Evolutionary conservation across 2,888 invertebrate genomes (phyloP).

Genomic region (Metopia argyrocephala): DNA sequence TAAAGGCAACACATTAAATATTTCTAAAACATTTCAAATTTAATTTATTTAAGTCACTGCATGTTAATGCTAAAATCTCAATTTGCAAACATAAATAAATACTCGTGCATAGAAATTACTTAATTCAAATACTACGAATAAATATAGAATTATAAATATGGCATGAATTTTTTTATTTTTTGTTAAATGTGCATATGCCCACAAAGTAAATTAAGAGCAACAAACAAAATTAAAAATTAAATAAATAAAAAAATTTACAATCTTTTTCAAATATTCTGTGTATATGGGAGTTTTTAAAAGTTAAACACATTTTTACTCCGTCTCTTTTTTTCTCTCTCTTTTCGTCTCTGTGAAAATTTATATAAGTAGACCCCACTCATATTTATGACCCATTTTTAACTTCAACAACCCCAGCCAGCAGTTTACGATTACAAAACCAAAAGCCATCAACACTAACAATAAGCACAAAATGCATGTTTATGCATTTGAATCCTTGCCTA

Average conservation of each 20-base stretch:
- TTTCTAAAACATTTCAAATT: background rate
- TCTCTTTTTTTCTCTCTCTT: too few relatives aligned
- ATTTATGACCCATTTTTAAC: slow-evolving; percentile 45
- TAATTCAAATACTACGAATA: slow-evolving; percentile 18
- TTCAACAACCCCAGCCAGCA: background rate
- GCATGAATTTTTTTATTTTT: slow-evolving; percentile 1
- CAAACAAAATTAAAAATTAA: slow-evolving; percentile 10
- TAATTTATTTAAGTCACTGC: background rate
- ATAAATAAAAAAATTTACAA: slow-evolving; percentile 32
- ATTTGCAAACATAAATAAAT: slow-evolving; percentile 14
- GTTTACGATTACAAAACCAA: too few relatives aligned
- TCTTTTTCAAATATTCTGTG: too few relatives aligned
- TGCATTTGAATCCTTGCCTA: slow-evolving; percentile 10
- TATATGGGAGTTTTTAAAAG: too few relatives aligned
- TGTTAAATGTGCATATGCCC: background rate
- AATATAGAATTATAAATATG: background rate
- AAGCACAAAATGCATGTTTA: slow-evolving; percentile 4
- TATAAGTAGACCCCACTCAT: slow-evolving; percentile 7
- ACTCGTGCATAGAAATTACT: too few relatives aligned
- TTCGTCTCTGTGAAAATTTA: too few relatives aligned
- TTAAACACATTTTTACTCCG: too few relatives aligned
- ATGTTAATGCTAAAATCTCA: background rate
- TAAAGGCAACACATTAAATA: background rate
- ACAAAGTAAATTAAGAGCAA: background rate
- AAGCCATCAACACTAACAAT: slow-evolving; percentile 13